These are phyloP conservation scores for Scleropages formosus DNA, from an alignment of 2,797 vertebrate species.

Conservation along the genomic window DNA sequence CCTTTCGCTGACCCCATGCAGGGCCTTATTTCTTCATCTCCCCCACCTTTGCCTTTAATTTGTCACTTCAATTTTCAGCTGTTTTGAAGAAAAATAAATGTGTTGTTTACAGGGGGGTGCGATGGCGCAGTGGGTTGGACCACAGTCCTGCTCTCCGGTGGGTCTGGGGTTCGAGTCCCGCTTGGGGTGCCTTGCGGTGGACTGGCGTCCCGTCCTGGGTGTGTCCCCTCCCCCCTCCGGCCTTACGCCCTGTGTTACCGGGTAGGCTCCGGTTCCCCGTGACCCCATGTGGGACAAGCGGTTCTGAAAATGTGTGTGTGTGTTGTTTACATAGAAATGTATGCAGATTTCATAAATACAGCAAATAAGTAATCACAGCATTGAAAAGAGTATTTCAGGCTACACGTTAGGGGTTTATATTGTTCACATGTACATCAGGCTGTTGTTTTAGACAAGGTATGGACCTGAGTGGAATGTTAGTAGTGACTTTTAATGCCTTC, in stretches of 20 bases:
- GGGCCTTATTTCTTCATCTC: neutral
- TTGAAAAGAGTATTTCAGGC: too few relatives aligned
- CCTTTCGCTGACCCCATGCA: conserved; percentile 22
- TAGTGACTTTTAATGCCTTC: too few relatives aligned
- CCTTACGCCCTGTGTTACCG: too few relatives aligned
- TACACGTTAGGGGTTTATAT: too few relatives aligned
- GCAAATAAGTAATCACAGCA: neutral
- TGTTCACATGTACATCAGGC: neutral
- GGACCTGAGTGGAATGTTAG: neutral
- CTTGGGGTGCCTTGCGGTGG: too few relatives aligned
- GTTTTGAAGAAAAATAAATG: conserved; percentile 3
- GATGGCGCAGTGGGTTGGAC: neutral
- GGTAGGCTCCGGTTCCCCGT: too few relatives aligned
- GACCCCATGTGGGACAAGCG: too few relatives aligned
- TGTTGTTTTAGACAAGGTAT: neutral
- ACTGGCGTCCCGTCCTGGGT: too few relatives aligned
- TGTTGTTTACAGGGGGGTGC: neutral
- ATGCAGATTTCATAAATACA: neutral
- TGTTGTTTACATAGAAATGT: neutral
- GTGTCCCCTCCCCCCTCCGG: too few relatives aligned
- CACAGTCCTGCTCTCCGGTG: too few relatives aligned
- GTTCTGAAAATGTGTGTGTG: too few relatives aligned
- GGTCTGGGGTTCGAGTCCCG: too few relatives aligned
- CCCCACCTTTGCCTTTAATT: neutral
- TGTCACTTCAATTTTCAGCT: neutral